Evolutionary conservation across 1,140 invertebrate species (phyloP), one percentile per base, ranked within the genome.

Genomic region (Micrasema minimum): DNA sequence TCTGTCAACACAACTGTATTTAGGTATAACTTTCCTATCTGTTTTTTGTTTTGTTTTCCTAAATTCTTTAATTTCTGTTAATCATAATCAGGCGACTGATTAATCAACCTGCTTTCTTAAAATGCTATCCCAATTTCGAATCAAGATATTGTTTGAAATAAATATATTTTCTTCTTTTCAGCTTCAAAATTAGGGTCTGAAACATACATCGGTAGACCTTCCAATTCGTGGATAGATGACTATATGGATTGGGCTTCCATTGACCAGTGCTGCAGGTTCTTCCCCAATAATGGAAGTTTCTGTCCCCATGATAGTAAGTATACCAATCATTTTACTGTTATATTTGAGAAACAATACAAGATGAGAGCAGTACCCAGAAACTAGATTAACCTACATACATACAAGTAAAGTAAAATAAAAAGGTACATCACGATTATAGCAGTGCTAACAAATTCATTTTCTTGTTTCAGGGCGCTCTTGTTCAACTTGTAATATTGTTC

Each of bases 161-260:
- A 31, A 31, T 7, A 31, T 31, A 31, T 31, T 31, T 31, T 55
- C 18, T 66, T 55, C 51, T 55, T 55, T 65, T 57, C 46, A 75
- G 85, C 96, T 2, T 89, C 93, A 1, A 87, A 89, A 77, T 79
- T 83, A 31, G 80, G 91, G 0, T 89, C 92, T 53, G 84, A 90
- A 66, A 92, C 95, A 0, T 96, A 93, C 74, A 92, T 99, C 72
- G 94, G 94, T 0, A 90, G 93, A 74, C 90, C 93, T n/a, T 89
- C 95, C 1, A 90, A 91, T 12, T 96, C 94, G 41, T 99, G 98
- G 98, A 78, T 99, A 46, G 98, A 99, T 80, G 97, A 99, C 83
- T 99, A 97, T 82, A 90, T 97, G 75, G 93, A 94, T 82, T 99
- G 98, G 98, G 82, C 89, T 0, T 77, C 77, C 1, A 76, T 85